These are phyloP conservation scores for Drosophila tropicalis DNA, from an alignment of 1,140 invertebrate species.

Conservation along the genomic window DNA sequence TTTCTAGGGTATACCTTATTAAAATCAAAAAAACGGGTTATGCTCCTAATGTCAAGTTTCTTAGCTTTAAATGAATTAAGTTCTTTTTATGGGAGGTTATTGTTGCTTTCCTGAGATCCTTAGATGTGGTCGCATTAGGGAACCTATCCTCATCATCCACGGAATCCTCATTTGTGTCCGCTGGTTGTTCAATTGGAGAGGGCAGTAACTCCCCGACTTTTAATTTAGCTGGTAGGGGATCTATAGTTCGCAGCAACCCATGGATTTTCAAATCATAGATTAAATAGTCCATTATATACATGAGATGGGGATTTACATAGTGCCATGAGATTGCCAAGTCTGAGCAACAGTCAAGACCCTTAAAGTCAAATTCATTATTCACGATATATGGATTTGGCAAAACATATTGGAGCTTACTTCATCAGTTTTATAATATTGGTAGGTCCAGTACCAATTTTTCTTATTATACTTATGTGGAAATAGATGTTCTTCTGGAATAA, in stretches of 20 bases:
- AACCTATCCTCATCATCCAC: conserved; percentile 51
- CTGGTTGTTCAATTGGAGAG: conserved; percentile 28
- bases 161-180: conserved; percentile 63
- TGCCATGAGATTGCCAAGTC: conserved; percentile 99
- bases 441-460: conserved; percentile 57
- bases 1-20: too few species aligned
- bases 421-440: conserved; percentile 47
- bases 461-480: conserved; percentile 18
- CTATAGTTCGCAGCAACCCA: conserved; percentile 83
- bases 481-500: conserved; percentile 87
- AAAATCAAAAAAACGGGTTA: too few species aligned
- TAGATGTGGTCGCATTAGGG: conserved; percentile 7
- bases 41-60: too few species aligned
- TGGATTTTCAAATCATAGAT: conserved; percentile 97
- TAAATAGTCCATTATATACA: conserved; percentile 98
- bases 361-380: not conserved
- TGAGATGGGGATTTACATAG: conserved; percentile 94
- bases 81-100: too few species aligned
- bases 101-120: too few species aligned
- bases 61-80: too few species aligned
- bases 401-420: conserved; percentile 31
- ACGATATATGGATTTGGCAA: too few species aligned
- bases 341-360: conserved; percentile 91
- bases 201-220: conserved; percentile 43
- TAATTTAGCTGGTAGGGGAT: conserved; percentile 43